phyloP scores from a whole-genome alignment of 2,113 vertebrate species.

The Patagioenas fasciata region DNA sequence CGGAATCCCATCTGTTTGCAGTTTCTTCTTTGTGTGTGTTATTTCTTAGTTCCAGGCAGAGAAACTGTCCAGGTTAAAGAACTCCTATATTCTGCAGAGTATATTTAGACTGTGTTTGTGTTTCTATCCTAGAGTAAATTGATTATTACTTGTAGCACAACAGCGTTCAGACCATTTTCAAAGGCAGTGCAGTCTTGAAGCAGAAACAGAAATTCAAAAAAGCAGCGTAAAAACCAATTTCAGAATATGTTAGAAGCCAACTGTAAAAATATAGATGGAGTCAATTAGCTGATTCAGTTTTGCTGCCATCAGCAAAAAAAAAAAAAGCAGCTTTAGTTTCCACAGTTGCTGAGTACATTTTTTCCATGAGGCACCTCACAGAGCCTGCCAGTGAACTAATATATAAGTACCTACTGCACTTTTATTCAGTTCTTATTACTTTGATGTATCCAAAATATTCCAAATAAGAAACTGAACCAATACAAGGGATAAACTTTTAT shows the following conservation, averaged over 20 bases:
- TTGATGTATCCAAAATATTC: background rate
- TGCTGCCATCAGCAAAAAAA: conserved; percentile 54
- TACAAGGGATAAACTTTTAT: background rate
- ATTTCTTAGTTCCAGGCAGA: background rate
- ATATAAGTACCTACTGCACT: background rate
- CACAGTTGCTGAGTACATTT: conserved; percentile 39
- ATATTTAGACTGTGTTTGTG: conserved; percentile 13
- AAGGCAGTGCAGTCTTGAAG: conserved; percentile 7
- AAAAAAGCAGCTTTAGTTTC: conserved; percentile 26
- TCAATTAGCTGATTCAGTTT: conserved; percentile 61
- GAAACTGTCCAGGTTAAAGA: conserved; percentile 3
- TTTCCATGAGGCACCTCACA: conserved; percentile 53
- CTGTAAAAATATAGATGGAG: conserved; percentile 62
- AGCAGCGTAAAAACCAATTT: conserved; percentile 14
- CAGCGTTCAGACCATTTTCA: background rate
- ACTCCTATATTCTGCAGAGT: background rate
- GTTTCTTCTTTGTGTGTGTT: conserved; percentile 4
- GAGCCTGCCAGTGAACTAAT: background rate
- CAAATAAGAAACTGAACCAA: background rate
- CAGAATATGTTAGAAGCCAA: conserved; percentile 53
- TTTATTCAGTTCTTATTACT: background rate
- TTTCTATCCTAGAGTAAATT: conserved; percentile 9
- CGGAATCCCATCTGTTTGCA: conserved; percentile 6
- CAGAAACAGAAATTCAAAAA: conserved; percentile 52
- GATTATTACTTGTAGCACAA: background rate